These are phyloP conservation scores for Numida meleagris DNA, from an alignment of 2,113 vertebrate genomes.

Conservation along the genomic window DNA sequence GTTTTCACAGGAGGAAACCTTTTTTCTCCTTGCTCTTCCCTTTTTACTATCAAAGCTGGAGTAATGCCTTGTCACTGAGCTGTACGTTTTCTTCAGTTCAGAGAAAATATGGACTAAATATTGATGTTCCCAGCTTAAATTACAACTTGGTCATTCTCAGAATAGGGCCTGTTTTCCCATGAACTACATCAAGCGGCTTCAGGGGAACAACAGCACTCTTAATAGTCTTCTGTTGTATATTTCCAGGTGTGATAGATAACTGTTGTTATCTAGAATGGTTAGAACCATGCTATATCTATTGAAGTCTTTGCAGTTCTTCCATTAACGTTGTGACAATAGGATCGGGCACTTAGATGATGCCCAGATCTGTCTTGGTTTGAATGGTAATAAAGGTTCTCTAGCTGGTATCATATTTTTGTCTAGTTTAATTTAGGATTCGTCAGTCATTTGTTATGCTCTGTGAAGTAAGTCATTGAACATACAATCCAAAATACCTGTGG, in stretches of 20 bases:
- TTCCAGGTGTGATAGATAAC: neutral
- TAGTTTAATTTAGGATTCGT: constrained; percentile 25
- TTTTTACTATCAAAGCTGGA: neutral
- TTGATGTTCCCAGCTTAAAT: neutral
- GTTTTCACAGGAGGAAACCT: neutral
- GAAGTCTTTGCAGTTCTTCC: neutral
- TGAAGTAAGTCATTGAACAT: neutral
- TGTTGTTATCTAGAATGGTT: neutral
- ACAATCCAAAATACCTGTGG: neutral
- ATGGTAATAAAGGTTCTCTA: neutral
- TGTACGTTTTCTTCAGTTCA: neutral
- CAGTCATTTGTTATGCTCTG: neutral
- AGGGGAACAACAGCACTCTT: neutral
- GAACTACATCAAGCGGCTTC: neutral
- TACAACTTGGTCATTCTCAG: neutral
- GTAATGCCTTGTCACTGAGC: neutral
- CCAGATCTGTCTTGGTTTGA: neutral
- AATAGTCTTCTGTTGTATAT: neutral
- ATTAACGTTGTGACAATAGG: neutral
- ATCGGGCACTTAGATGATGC: neutral
- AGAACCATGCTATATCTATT: neutral
- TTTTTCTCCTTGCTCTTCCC: neutral
- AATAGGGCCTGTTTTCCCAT: neutral
- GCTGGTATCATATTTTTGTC: neutral
- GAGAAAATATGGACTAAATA: neutral